Evolutionary conservation across 1,140 invertebrate genomes (phyloP), one percentile per base, ranked within the genome.

Genomic region (Acyrthosiphon pisum): DNA sequence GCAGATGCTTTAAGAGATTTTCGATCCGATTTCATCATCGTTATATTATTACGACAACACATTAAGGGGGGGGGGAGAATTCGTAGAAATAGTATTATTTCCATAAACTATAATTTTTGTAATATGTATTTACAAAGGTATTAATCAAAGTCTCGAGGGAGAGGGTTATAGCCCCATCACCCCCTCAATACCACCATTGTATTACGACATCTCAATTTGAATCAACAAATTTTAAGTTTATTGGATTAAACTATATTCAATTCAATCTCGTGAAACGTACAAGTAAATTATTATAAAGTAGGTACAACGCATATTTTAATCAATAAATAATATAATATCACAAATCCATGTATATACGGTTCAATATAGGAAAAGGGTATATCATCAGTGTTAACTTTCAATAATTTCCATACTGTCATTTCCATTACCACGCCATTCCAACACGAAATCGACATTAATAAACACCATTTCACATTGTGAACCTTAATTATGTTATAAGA

Each of bases 311-410:
- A 76, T 76, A 76, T 76, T 76, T 76, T n/a, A 76, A 76, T 76
- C 60, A 76, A 76, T 76, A 76, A n/a, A 76, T 76, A 76, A 76
- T 76, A 76, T n/a, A 76, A 76, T 76, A 76, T 76, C n/a, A 76
- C 60, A 76, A n/a, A 68, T 4, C 4, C 30, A 2, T 18, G 6
- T 76, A n/a, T n/a, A 20, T 76, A 76, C 4, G 30, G 14, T 76
- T 18, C 6, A 35, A n/a, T 76, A 76, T n/a, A 76, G 60, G 60
- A 76, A 68, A 76, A 76, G 30, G 30, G 60, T 76, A 76, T 76
- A 76, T 76, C 30, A 76, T 76, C 30, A 76, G 60, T 76, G n/a
- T 76, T 76, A 76, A 76, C 60, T 76, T 76, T n/a, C n/a, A 76
- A 30, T n/a, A 11, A 76, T 76, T 76, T 76, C 60, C 60, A 76